Base-by-base conservation (phyloP, 2,113 vertebrate genomes). In the Albula goreensis region DNA sequence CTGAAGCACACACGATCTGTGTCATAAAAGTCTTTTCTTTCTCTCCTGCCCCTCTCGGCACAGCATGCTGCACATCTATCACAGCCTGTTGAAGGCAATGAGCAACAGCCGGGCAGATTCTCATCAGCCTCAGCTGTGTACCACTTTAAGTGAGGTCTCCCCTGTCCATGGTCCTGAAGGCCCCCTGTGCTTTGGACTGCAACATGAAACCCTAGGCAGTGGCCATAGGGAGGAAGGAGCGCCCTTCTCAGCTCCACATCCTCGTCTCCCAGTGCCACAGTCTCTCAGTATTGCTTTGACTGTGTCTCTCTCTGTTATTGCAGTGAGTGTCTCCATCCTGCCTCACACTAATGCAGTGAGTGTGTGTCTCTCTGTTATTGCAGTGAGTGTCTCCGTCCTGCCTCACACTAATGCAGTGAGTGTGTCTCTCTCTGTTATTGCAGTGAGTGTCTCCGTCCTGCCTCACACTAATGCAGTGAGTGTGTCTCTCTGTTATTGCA, bases 351-450 rank as follows among this genome's bases (percentile, higher is more conserved):
- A 12, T 60, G 57, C 57, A 60, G 57, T 60, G 57, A 88, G 12
- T 60, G 12, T 60, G 56, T 60, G 57, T 41, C 31, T 41, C 31
- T 41, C 31, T 41, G 31, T 41, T 41, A 41, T 41, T 41, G 31
- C 31, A 41, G 31, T 41, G 31, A 41, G 31, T 41, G 85, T 90
- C 93, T 94, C 93, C 91, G 91, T 87, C 6, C 57, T 60, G 57
- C 11, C 57, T 60, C 57, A 60, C 57, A 60, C 12, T 60, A 9
- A 13, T 60, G 57, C 57, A 60, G 6, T 60, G 57, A 60, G 31
- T 41, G 31, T 41, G 31, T 41, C 31, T 41, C 31, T 41, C 31
- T 41, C 31, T 41, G 31, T 41, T 41, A 41, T 41, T 41, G 31
- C 31, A 41, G 31, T 41, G 31, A 41, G 31, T 41, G 31, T 17